Evolutionary conservation across 2,113 vertebrate species (phyloP), one percentile per base, ranked within the genome.

Genomic region (Muscicapa adusta): DNA sequence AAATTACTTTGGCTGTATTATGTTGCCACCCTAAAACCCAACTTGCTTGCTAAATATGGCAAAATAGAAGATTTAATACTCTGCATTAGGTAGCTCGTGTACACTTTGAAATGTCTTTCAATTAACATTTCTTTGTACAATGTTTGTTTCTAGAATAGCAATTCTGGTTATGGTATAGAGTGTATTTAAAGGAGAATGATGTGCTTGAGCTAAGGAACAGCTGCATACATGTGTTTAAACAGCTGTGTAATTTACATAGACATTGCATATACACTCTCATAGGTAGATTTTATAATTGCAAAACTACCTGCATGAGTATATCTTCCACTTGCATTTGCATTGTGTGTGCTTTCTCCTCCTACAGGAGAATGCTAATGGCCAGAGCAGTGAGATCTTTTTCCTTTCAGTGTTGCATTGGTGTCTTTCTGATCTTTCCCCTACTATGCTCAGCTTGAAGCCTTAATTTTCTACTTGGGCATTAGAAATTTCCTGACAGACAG

Each of bases 1-100:
- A 94, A 65, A 96, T 97, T 83, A 94, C 58, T 91, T 95, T 73
- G 82, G 13, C 72, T 85, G 28, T 84, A 68, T 93, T 82, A 66
- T 77, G 73, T 77, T 60, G 91, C 94, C 63, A 85, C 62, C 58
- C 79, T 60, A 58, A 85, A 88, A 89, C 83, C 50, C 40, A 90
- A 25, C 70, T 60, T 68, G 36, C 65, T 72, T 74, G 33, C 62
- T 87, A 4, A 47, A 19, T 70, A 45, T 50, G 87, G 75, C 22
- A 95, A 85, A 96, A 42, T 8, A 70, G 56, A 85, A 91, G 43
- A 63, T 90, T 4, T 92, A 95, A 85, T 77, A 36, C 51, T 86
- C 26, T 75, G 23, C 62, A 25, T 72, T 89, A 76, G 68, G 58
- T 62, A 78, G 51, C 48, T 91, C 34, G 0, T 45, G 63, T 82